Conservation (phyloP, 1,140 invertebrate species). For the Macrobrachium nipponense region DNA sequence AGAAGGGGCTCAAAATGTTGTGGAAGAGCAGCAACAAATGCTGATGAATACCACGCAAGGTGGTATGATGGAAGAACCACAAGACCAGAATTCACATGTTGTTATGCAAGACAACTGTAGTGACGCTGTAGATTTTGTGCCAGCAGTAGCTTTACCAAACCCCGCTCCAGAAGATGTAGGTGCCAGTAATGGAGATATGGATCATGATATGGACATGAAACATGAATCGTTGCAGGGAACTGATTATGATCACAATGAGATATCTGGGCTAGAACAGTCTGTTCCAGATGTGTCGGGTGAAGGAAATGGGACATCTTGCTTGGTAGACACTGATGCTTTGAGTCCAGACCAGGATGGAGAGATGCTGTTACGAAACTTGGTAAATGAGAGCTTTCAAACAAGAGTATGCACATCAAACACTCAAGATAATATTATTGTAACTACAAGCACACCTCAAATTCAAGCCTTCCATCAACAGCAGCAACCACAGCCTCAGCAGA, state of each 20-base stretch:
- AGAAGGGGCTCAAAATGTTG: background rate
- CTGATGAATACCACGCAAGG: background rate
- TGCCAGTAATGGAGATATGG: no score
- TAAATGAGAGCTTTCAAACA: constrained; percentile 41
- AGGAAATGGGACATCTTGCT: background rate
- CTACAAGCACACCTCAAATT: constrained; percentile 44
- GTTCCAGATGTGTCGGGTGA: background rate
- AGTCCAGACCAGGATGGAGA: constrained; percentile 22
- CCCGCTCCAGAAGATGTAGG: no score
- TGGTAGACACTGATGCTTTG: background rate
- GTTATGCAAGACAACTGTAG: constrained; percentile 21
- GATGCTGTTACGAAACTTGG: constrained; percentile 32
- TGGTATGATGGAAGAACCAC: constrained; percentile 17
- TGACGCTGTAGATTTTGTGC: background rate
- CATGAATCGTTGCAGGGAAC: constrained; percentile 33
- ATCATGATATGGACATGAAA: constrained; percentile 40
- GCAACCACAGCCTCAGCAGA: background rate
- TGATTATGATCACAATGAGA: constrained; percentile 45
- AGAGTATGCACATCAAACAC: background rate
- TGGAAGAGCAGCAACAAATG: constrained; percentile 17
- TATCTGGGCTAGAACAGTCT: constrained; percentile 26
- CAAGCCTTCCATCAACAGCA: background rate
- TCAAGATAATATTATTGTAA: constrained; percentile 51
- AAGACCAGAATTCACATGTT: constrained; percentile 28
- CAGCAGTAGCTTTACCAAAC: no score